Base-by-base conservation (phyloP, 2,888 invertebrate species). In the Yponomeuta evonymella region DNA sequence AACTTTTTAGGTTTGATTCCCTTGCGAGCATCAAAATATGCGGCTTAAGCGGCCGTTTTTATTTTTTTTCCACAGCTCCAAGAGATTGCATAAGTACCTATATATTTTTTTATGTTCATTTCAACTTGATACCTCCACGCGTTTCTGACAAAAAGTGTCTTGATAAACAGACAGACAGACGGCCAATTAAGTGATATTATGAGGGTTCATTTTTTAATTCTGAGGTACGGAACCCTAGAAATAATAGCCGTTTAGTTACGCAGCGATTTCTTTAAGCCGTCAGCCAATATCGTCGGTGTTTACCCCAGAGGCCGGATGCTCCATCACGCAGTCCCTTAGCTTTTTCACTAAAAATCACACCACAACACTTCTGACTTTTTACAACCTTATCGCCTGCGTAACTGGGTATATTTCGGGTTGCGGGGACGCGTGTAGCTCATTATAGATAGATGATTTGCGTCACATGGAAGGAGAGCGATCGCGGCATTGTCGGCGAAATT, bases 281-380 rank as follows among this genome's bases (percentile, higher is more conserved):
- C 67, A 72, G 72, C 70, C 69, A 73, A 63, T 71, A 76, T 71
- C 75, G 75, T 74, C 73, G 73, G 48, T 71, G 75, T 73, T 73
- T 74, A 76, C 82, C 81, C 85, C 71, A 72, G 79, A 79, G 87
- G 84, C 83, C 23, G 76, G 73, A 63, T 74, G 78, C 75, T 88
- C 89, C 80, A 90, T 89, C 89, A 86, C 82, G 76, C 68, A 62
- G 72, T 12, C 70, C 70, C 69, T 62, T 68, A 69, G 29, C 67
- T 43, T 63, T 70, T 72, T 72, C 71, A 71, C 65, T 65, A 29
- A 65, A 65, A 65, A 11, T 68, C 51, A 51, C 58, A 30, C 68
- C 51, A 68, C 15, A 67, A 9, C 67, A 67, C 43, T 15, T 2
- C 11, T 58, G 51, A 58, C 51, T 58, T 58, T 58, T 15, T 15